Evolutionary conservation across 2,888 invertebrate species (phyloP).

Genomic region (Nomada fabriciana): DNA sequence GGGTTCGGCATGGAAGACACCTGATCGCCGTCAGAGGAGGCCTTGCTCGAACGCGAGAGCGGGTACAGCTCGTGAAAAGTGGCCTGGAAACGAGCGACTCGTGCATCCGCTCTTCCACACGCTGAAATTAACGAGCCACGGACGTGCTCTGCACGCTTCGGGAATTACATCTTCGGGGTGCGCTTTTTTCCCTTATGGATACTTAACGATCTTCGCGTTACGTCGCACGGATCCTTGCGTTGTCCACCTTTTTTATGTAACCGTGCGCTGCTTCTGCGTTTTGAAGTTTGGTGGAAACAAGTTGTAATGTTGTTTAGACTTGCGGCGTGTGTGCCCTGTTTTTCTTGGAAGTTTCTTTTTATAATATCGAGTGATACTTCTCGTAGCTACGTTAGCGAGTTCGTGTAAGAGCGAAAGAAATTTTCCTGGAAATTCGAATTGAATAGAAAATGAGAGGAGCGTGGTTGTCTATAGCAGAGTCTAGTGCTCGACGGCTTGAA

Average conservation of each 20-base stretch:
- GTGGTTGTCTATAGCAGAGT: constrained; percentile 46
- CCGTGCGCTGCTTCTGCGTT: no score
- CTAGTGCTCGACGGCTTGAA: constrained; percentile 63
- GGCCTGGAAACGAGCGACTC: constrained; percentile 68
- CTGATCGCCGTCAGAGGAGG: constrained; percentile 65
- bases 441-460: not conserved
- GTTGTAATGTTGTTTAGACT: no score
- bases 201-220: not conserved
- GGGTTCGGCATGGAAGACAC: constrained; percentile 61
- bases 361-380: no score
- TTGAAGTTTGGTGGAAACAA: no score
- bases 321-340: not conserved
- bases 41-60: constrained; percentile 12
- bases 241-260: not conserved
- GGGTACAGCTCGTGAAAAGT: constrained; percentile 67
- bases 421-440: not conserved
- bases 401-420: not conserved
- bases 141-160: constrained; percentile 44
- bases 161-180: constrained; percentile 56
- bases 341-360: not conserved
- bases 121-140: constrained; percentile 64
- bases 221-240: not conserved
- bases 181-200: not conserved
- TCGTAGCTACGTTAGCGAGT: not conserved
- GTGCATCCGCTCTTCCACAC: constrained; percentile 51